phyloP scores from a whole-genome alignment of 2,888 invertebrate genomes.

The Mystacides longicornis region DNA sequence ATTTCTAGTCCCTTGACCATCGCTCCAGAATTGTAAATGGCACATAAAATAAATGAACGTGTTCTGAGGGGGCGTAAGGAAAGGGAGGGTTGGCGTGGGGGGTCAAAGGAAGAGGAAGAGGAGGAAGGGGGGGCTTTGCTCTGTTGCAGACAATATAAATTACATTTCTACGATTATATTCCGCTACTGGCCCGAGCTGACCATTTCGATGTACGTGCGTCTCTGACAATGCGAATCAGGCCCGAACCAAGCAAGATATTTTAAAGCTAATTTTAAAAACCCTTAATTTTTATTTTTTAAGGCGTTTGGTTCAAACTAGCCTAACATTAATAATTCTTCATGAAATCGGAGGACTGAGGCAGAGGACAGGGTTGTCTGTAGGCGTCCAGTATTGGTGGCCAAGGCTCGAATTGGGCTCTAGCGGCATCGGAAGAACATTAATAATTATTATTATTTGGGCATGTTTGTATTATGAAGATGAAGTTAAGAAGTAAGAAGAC shows the following conservation, averaged over 20 bases:
- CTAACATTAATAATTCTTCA: no score
- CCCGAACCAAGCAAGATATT: constrained; percentile 4
- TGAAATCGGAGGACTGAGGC: no score
- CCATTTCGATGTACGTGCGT: constrained; percentile 21
- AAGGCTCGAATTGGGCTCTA: no score
- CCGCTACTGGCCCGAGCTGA: constrained; percentile 35
- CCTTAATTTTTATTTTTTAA: no score
- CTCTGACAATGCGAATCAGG: constrained; percentile 16
- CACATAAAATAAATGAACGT: constrained; percentile 56
- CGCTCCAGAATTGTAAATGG: constrained; percentile 56
- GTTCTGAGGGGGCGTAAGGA: background rate
- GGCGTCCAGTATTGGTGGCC: no score
- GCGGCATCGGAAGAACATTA: no score
- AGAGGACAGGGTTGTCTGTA: no score
- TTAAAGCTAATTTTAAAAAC: no score
- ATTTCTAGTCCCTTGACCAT: constrained; percentile 54
- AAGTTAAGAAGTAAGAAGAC: no score
- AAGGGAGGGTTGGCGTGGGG: constrained; percentile 10
- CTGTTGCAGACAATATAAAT: constrained; percentile 55
- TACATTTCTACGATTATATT: constrained; percentile 54
- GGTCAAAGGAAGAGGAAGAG: constrained; percentile 7
- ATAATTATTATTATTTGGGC: no score
- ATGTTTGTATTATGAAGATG: no score
- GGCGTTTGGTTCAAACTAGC: no score
- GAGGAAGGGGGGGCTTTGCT: constrained; percentile 39